Base-by-base conservation (phyloP, 2,888 invertebrate genomes). In the Epiblema foenella region DNA sequence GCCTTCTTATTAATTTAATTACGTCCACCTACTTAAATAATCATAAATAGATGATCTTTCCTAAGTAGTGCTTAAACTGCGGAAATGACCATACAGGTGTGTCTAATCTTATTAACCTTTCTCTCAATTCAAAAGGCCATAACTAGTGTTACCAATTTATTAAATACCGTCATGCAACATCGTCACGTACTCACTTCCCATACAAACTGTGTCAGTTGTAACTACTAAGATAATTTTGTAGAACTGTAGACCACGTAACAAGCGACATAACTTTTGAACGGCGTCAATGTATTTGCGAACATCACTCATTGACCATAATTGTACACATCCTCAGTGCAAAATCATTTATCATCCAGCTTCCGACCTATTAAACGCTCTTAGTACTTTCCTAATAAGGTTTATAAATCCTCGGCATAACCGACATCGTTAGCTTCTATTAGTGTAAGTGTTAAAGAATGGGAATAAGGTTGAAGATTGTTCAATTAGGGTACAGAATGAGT, bases 331-430 rank as follows among this genome's bases (percentile, higher is more conserved):
- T 80, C 79, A 75, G 69, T 72, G 69, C 76, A 76, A 74, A 75
- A 63, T 84, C 84, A 83, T 84, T 82, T 81, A 78, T 85, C 82
- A 84, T 81, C 56, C 77, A 82, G 82, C 81, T 86, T 84, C 85
- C 82, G 79, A 81, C 75, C 77, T 78, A 74, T 74, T 52, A 66
- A 68, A 65, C 72, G 70, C 69, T 11, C 71, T 58, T 75, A 75
- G 58, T 24, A 24, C 57, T 59, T 66, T 9, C 24, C 18, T 4
- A 18, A 64, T 75, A 77, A 79, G 65, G 75, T 70, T 78, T 78
- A 74, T 75, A 75, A 76, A 76, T 77, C 37, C 37, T 56, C 33
- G 15, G 1, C 33, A 17, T 54, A 39, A 15, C 15, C 51, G n/a
- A 37, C 70, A 52, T 54, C 12, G 20, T 59, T 54, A 59, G 42